Evolutionary conservation across 2,888 invertebrate species (phyloP).

Genomic region (Unio delphinus): DNA sequence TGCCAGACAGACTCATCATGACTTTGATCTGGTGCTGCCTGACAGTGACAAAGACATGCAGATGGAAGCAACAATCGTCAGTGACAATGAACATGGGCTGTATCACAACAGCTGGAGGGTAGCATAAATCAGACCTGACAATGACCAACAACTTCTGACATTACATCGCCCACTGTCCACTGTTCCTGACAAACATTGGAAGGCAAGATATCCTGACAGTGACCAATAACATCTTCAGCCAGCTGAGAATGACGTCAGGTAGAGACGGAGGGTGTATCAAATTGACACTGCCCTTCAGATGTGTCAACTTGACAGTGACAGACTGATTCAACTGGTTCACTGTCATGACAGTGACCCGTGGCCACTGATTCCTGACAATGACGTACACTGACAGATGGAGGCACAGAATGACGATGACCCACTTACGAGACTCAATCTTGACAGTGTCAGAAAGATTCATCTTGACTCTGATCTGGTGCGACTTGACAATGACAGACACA

Average conservation of each 20-base stretch:
- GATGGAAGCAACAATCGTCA: background rate
- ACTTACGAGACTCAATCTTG: no score
- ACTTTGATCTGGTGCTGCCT: background rate
- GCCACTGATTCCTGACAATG: constrained; percentile 8
- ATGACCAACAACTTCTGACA: no score
- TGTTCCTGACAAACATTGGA: no score
- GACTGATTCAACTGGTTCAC: no score
- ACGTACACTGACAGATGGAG: background rate
- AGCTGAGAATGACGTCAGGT: background rate
- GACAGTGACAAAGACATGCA: constrained; percentile 12
- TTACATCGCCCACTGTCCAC: no score
- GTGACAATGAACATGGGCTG: background rate
- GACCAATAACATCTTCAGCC: background rate
- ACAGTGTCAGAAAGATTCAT: no score
- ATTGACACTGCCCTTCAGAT: constrained; percentile 10
- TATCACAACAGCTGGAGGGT: background rate
- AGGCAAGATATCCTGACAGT: no score
- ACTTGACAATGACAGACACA: no score
- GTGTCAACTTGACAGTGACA: background rate
- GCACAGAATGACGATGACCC: no score
- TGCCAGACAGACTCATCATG: background rate
- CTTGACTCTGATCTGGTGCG: no score
- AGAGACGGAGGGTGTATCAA: background rate
- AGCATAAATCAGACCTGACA: no score
- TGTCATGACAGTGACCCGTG: background rate